Evolutionary conservation across 1,140 invertebrate genomes (phyloP).

Genomic region (Stegodyphus dumicola): DNA sequence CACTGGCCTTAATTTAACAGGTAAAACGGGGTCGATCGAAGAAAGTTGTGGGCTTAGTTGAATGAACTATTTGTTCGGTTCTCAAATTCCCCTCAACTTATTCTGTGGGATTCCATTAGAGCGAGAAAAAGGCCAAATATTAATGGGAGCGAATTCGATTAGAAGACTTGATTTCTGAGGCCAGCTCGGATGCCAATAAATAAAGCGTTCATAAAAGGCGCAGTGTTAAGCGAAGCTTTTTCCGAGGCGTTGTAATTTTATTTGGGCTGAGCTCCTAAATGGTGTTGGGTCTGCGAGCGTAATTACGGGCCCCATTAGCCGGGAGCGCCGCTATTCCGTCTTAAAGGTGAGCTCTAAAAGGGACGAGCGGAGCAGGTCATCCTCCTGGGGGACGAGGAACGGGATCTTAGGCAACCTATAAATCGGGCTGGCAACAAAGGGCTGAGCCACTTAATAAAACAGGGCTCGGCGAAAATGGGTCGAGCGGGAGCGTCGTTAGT

Average conservation of each 20-base stretch:
- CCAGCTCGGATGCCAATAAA: constrained; percentile 21
- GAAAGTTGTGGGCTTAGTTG: too few species aligned
- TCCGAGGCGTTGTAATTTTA: constrained; percentile 45
- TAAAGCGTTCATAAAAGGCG: constrained; percentile 58
- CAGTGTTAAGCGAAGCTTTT: constrained; percentile 24
- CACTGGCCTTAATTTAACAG: too few species aligned
- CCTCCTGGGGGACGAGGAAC: constrained; percentile 37
- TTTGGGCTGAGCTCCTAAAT: constrained; percentile 52
- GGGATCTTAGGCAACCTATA: constrained; percentile 40
- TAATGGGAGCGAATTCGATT: constrained; percentile 9
- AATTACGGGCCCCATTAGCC: constrained; percentile 54
- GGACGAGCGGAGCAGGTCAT: constrained; percentile 34
- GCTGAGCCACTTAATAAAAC: constrained; percentile 59
- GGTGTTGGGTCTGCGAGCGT: constrained; percentile 45
- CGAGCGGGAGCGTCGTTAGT: constrained; percentile 51
- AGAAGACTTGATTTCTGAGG: constrained; percentile 12
- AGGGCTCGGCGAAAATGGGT: constrained; percentile 49
- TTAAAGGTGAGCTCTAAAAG: constrained; percentile 54
- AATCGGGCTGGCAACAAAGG: constrained; percentile 56
- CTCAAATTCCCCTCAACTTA: too few species aligned
- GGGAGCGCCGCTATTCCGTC: constrained; percentile 27
- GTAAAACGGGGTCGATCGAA: too few species aligned
- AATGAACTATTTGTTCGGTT: too few species aligned
- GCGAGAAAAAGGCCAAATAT: background rate
- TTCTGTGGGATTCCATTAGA: background rate